Evolutionary conservation across 2,888 invertebrate genomes (phyloP).

Genomic region (Fissipunctia ypsillon): DNA sequence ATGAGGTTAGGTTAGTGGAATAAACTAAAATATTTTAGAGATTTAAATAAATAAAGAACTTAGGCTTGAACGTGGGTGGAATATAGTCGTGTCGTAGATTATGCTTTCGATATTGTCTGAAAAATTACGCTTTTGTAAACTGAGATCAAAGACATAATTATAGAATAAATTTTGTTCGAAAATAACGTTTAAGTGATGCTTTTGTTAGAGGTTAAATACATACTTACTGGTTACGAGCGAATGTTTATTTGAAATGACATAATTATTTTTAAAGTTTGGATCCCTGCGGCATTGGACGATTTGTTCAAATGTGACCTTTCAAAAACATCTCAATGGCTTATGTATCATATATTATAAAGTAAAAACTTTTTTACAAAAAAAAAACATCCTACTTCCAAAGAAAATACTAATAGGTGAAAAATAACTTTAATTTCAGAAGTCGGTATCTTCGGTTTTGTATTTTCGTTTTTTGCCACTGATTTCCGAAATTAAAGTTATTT

Average conservation of each 20-base stretch:
- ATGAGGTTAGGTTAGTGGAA: background rate
- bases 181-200: background rate
- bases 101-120: background rate
- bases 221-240: background rate
- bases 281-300: background rate
- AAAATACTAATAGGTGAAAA: too few species aligned
- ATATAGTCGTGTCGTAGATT: constrained; percentile 2
- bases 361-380: too few species aligned
- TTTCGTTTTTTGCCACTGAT: too few species aligned
- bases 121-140: constrained; percentile 4
- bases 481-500: too few species aligned
- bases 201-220: too few species aligned
- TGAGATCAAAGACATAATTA: background rate
- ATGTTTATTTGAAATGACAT: background rate
- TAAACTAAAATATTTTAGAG: background rate
- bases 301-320: background rate
- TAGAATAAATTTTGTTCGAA: background rate
- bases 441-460: too few species aligned
- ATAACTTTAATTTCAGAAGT: too few species aligned
- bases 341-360: too few species aligned
- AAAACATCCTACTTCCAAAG: too few species aligned
- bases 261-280: background rate
- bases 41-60: constrained; percentile 24
- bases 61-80: constrained; percentile 18
- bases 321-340: background rate